phyloP scores from a whole-genome alignment of 2,113 vertebrate species.

The Todiramphus saurophagus region DNA sequence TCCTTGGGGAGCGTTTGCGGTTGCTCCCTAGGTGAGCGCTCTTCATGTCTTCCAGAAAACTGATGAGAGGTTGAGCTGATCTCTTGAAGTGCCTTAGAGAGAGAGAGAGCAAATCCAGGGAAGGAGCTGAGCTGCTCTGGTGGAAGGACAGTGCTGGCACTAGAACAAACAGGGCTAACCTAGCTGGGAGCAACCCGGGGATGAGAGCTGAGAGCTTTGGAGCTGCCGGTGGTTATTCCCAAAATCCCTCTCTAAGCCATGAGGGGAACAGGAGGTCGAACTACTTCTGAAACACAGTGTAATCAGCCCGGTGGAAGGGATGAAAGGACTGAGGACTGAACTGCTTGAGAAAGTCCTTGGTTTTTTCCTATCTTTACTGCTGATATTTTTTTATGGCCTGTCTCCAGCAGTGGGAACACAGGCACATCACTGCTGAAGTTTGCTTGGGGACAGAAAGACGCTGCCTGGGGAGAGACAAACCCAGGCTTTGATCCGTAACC shows the following conservation, averaged over 20 bases:
- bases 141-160: not conserved
- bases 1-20: not conserved
- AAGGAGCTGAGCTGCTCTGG: not conserved
- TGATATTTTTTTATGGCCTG: not conserved
- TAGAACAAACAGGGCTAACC: not conserved
- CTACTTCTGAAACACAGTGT: not conserved
- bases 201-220: not conserved
- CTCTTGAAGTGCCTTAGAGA: not conserved
- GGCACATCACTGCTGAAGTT: not conserved
- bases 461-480: not conserved
- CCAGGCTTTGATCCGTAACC: not conserved
- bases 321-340: not conserved
- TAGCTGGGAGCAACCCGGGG: not conserved
- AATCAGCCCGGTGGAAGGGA: not conserved
- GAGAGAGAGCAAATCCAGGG: not conserved
- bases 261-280: not conserved
- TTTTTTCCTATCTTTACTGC: not conserved
- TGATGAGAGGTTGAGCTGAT: not conserved
- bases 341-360: too few relatives aligned
- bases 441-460: not conserved
- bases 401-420: not conserved
- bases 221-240: not conserved
- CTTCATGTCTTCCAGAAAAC: not conserved
- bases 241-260: not conserved
- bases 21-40: not conserved